Percentiles rank a stretch among this genome's conserved stretches.
Evolutionary conservation across 2,113 vertebrate species (phyloP).

Genomic region (Promerops cafer): DNA sequence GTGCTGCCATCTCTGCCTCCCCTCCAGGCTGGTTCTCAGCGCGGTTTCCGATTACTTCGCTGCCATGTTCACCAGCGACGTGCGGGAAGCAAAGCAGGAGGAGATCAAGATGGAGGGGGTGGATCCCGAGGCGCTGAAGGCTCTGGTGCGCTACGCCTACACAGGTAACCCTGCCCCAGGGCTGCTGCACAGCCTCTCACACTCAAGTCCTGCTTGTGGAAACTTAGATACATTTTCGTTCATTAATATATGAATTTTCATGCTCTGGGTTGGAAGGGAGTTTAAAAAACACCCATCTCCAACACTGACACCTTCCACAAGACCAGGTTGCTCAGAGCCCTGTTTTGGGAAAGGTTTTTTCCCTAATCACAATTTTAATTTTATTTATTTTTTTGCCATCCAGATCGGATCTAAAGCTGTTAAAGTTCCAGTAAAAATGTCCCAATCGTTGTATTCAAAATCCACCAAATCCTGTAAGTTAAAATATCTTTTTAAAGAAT

Average conservation of each 20-base stretch:
- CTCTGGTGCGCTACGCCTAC: constrained; percentile 93
- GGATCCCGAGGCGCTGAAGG: constrained; percentile 87
- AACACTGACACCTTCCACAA: fast-evolving
- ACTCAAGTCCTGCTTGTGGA: background rate
- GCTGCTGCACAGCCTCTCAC: background rate
- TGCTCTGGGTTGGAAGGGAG: background rate
- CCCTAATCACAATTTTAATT: background rate
- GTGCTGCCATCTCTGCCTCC: background rate
- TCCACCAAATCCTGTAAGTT: background rate
- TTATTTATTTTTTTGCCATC: background rate
- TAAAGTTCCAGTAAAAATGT: background rate
- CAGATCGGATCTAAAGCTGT: background rate
- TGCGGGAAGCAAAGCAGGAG: constrained; percentile 92
- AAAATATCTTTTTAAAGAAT: background rate
- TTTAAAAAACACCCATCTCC: background rate
- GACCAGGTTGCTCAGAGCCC: background rate
- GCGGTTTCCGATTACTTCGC: constrained; percentile 97
- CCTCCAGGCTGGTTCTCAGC: constrained; percentile 88
- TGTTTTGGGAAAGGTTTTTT: fast-evolving
- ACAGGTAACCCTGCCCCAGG: constrained; percentile 75
- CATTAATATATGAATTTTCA: background rate
- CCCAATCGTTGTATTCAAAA: background rate
- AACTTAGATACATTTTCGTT: background rate
- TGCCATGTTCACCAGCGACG: constrained; percentile 96
- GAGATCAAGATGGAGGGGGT: constrained; percentile 98